Evolutionary conservation across 2,888 invertebrate species (phyloP).

Genomic region (Alentia gelatinosa): DNA sequence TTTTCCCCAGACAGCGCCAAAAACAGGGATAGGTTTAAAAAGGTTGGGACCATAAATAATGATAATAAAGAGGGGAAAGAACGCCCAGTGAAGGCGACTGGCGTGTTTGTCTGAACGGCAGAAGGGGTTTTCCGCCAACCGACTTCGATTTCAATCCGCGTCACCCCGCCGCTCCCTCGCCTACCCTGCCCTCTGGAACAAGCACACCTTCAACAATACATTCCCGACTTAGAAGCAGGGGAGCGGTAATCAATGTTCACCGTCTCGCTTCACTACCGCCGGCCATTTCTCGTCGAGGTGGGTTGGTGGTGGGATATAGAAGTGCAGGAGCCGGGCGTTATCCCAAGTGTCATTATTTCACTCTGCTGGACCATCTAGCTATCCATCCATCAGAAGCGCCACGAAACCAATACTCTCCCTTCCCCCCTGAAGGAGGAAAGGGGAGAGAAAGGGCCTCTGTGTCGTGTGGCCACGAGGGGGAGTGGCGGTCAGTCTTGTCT

Average conservation of each 20-base stretch:
- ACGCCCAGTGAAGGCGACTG: not conserved
- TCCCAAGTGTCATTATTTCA: not conserved
- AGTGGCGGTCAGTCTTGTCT: too few species aligned
- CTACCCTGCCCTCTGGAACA: too few species aligned
- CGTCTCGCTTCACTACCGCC: too few species aligned
- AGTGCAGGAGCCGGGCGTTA: too few species aligned
- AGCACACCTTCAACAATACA: too few species aligned
- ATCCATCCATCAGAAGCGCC: not conserved
- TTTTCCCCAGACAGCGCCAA: not conserved
- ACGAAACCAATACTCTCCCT: not conserved
- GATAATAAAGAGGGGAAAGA: not conserved
- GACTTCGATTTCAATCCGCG: not conserved
- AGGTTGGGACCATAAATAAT: not conserved
- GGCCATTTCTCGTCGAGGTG: too few species aligned
- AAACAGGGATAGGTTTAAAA: not conserved
- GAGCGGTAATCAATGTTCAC: too few species aligned
- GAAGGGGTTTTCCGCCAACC: not conserved
- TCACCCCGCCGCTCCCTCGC: not conserved
- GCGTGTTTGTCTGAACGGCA: not conserved
- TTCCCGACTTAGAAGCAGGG: too few species aligned
- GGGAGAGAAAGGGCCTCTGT: too few species aligned
- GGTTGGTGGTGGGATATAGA: too few species aligned
- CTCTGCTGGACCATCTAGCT: not conserved
- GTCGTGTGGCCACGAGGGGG: too few species aligned
- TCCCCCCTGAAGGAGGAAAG: not conserved